Evolutionary conservation across 1,140 invertebrate species (phyloP).

Genomic region (Drosophila equinoxialis): DNA sequence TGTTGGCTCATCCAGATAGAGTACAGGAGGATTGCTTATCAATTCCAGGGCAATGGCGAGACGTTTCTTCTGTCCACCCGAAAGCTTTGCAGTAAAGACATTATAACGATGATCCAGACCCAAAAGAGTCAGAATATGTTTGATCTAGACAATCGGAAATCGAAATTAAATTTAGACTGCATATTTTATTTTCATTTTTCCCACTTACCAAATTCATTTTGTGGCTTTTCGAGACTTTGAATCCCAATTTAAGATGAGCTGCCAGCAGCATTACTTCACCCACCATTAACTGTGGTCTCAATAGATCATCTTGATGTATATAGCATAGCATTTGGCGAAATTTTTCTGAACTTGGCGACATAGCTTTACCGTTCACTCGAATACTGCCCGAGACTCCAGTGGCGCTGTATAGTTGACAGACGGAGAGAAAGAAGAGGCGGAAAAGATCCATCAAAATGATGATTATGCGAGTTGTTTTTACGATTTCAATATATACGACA

Average conservation of each 20-base stretch:
- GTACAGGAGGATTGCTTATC: slow-evolving; percentile 93
- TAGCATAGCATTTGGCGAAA: slow-evolving; percentile 93
- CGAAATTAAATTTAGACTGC: not conserved
- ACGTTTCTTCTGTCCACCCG: slow-evolving; percentile 94
- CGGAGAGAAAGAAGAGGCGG: slow-evolving; percentile 17
- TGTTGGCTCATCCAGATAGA: slow-evolving; percentile 97
- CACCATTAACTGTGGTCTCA: slow-evolving; percentile 91
- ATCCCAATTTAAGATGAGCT: slow-evolving; percentile 92
- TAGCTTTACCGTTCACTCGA: slow-evolving; percentile 89
- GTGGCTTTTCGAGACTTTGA: slow-evolving; percentile 84
- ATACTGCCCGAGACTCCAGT: slow-evolving; percentile 87
- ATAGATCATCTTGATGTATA: slow-evolving; percentile 95
- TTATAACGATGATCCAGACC: slow-evolving; percentile 87
- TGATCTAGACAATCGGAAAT: slow-evolving; percentile 73
- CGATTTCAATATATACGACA: not conserved
- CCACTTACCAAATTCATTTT: slow-evolving; percentile 71
- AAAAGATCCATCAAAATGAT: slow-evolving; percentile 43
- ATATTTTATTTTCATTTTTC: not conserved
- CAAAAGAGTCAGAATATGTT: slow-evolving; percentile 89
- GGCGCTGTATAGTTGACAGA: slow-evolving; percentile 79
- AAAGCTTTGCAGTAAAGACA: slow-evolving; percentile 89
- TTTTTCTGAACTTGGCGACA: slow-evolving; percentile 87
- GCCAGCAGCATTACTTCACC: slow-evolving; percentile 93
- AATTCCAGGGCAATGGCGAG: slow-evolving; percentile 94
- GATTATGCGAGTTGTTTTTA: slow-evolving; percentile 12